phyloP scores from a whole-genome alignment of 2,888 invertebrate genomes.

The Griposia aprilina region DNA sequence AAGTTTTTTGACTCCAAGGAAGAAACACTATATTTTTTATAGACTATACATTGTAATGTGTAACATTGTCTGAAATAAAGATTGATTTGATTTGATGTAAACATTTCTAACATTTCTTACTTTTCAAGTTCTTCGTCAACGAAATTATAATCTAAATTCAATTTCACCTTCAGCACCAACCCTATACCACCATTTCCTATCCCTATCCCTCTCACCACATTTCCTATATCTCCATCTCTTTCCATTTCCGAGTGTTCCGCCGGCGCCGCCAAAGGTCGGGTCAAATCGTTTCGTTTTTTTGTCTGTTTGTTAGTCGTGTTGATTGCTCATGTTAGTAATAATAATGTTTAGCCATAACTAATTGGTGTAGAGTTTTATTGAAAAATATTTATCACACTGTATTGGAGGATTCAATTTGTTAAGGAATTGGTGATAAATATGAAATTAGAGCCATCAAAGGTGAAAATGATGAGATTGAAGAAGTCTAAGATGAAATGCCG shows the following conservation, averaged over 20 bases:
- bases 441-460: slow-evolving; percentile 3
- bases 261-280: slow-evolving; percentile 88
- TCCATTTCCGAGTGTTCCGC: slow-evolving; percentile 70
- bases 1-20: background rate
- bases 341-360: slow-evolving; percentile 87
- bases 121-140: background rate
- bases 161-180: slow-evolving; percentile 50
- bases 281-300: slow-evolving; percentile 85
- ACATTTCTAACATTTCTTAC: background rate
- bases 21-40: background rate
- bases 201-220: slow-evolving; percentile 63
- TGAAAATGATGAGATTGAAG: slow-evolving; percentile 15
- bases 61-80: too few relatives aligned
- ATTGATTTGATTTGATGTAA: background rate
- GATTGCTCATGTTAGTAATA: slow-evolving; percentile 86
- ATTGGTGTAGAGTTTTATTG: slow-evolving; percentile 89
- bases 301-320: slow-evolving; percentile 82
- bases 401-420: slow-evolving; percentile 61
- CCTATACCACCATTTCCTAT: slow-evolving; percentile 51
- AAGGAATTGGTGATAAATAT: slow-evolving; percentile 49
- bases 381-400: slow-evolving; percentile 77
- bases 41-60: too few relatives aligned
- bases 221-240: slow-evolving; percentile 63
- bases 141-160: background rate
- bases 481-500: background rate